Conservation (phyloP, 2,888 invertebrate species). For the Apotomis turbidana region DNA sequence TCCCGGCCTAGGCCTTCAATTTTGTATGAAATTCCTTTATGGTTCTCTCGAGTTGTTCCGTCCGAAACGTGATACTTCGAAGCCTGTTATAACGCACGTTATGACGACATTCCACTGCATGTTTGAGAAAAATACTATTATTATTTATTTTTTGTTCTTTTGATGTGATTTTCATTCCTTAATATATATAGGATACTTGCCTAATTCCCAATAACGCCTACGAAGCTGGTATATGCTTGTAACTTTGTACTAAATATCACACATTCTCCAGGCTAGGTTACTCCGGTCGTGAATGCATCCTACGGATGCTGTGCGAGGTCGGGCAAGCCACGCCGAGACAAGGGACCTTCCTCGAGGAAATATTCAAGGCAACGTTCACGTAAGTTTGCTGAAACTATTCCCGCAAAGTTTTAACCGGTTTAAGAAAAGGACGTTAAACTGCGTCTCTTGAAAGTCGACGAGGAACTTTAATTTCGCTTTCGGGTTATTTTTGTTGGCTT, state of each 20-base stretch:
- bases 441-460: conserved; percentile 14
- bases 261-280: conserved; percentile 75
- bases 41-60: too few relatives aligned
- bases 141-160: too few relatives aligned
- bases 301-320: conserved; percentile 85
- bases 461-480: background rate
- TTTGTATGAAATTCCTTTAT: too few relatives aligned
- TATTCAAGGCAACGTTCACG: conserved; percentile 86
- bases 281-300: conserved; percentile 84
- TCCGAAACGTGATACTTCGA: too few relatives aligned
- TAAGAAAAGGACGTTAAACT: conserved; percentile 19
- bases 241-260: background rate
- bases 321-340: conserved; percentile 69
- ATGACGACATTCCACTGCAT: too few relatives aligned
- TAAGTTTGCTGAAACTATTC: conserved; percentile 66
- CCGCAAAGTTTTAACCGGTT: conserved; percentile 32
- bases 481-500: background rate
- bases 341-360: conserved; percentile 86
- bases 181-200: too few relatives aligned
- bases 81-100: too few relatives aligned
- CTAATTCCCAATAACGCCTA: too few relatives aligned
- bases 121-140: too few relatives aligned
- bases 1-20: too few relatives aligned
- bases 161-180: too few relatives aligned
- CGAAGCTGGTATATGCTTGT: background rate